phyloP scores from a whole-genome alignment of 2,113 vertebrate species.

The Cromileptes altivelis region DNA sequence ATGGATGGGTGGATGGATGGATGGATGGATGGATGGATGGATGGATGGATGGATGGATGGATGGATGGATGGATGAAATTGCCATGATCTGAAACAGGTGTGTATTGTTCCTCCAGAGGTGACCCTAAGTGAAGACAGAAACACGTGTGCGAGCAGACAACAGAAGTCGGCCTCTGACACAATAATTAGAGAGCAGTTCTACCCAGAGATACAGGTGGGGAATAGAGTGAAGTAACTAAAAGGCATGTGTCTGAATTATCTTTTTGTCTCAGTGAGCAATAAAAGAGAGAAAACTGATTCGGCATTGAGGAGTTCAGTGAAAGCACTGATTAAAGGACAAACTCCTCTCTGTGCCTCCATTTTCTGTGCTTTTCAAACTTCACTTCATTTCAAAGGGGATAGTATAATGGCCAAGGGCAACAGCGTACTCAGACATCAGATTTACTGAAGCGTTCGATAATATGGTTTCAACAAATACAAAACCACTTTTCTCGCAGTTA shows the following conservation, averaged over 20 bases:
- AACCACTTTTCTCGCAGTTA: constrained; percentile 59
- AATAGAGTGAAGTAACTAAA: constrained; percentile 53
- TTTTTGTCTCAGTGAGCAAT: constrained; percentile 58
- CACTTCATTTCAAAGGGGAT: constrained; percentile 65
- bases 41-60: no score
- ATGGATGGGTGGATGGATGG: no score
- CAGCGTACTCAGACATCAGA: constrained; percentile 62
- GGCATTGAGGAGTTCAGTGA: constrained; percentile 66
- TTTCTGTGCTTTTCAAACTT: constrained; percentile 68
- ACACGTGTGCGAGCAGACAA: constrained; percentile 19
- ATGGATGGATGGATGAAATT: no score
- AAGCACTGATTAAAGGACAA: constrained; percentile 71
- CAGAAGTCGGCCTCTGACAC: constrained; percentile 34
- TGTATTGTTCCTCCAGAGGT: constrained; percentile 4
- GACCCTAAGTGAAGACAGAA: constrained; percentile 3
- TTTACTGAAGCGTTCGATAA: constrained; percentile 63
- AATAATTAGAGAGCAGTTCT: constrained; percentile 57
- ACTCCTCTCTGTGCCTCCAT: constrained; percentile 55
- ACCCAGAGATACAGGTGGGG: constrained; percentile 32
- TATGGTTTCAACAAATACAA: constrained; percentile 59
- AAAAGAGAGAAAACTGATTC: constrained; percentile 53
- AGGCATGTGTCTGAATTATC: constrained; percentile 59
- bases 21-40: no score
- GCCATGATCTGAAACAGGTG: not conserved
- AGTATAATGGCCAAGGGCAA: constrained; percentile 72